Evolutionary conservation across 2,888 invertebrate species (phyloP).

Genomic region (Drosophila histrio): DNA sequence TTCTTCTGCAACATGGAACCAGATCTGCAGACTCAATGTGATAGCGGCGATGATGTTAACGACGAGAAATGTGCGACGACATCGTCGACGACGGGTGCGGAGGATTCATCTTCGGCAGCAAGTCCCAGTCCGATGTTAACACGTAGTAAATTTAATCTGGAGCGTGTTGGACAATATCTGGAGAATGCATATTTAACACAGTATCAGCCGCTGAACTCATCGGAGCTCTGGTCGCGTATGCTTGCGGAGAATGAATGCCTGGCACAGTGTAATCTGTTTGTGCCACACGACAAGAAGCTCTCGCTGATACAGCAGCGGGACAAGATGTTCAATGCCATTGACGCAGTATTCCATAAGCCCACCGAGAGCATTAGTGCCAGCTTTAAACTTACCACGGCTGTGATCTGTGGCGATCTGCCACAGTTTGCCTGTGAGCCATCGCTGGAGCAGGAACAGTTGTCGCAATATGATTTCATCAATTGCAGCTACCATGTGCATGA

Average conservation of each 20-base stretch:
- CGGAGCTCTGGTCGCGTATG: constrained; percentile 92
- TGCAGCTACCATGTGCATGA: constrained; percentile 80
- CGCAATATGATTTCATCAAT: constrained; percentile 57
- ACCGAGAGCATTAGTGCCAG: constrained; percentile 87
- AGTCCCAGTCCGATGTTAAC: constrained; percentile 2
- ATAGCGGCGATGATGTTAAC: constrained; percentile 43
- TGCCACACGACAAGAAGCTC: constrained; percentile 89
- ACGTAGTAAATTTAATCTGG: constrained; percentile 90
- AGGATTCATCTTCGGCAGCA: constrained; percentile 4
- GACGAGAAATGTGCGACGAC: constrained; percentile 46
- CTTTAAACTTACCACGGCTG: constrained; percentile 86
- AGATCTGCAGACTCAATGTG: constrained; percentile 31
- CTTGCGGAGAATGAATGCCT: constrained; percentile 90
- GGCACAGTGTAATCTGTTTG: constrained; percentile 88
- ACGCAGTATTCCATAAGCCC: constrained; percentile 88
- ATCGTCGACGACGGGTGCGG: constrained; percentile 3
- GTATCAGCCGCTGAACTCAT: constrained; percentile 86
- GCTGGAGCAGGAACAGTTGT: constrained; percentile 13
- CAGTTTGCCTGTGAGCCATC: constrained; percentile 27
- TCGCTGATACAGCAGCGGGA: constrained; percentile 93
- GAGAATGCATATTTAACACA: constrained; percentile 90
- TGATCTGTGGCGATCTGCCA: constrained; percentile 84
- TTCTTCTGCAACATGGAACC: constrained; percentile 86
- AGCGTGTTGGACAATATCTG: constrained; percentile 95
- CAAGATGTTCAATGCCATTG: constrained; percentile 87